Evolutionary conservation across 2,797 vertebrate species (phyloP).

Genomic region (Notolabrus celidotus): DNA sequence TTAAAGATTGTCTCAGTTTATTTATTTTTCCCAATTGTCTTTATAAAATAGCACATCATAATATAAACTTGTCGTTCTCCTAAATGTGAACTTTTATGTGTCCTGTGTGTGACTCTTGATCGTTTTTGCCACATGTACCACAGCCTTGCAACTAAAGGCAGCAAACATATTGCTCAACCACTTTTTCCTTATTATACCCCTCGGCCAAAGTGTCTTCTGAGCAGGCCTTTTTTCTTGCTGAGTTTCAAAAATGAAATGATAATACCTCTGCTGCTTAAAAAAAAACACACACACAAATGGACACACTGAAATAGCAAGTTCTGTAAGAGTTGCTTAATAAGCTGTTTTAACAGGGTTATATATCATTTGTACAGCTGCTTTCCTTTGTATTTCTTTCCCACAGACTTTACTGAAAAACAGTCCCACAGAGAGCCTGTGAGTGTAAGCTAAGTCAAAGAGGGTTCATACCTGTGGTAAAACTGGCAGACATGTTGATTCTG

Average conservation of each 20-base stretch:
- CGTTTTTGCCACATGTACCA: no score
- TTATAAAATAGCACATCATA: no score
- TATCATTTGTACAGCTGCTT: no score
- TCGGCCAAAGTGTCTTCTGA: background rate
- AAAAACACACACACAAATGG: background rate
- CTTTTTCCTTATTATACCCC: no score
- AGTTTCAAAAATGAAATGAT: background rate
- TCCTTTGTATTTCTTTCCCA: background rate
- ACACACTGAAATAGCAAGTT: background rate
- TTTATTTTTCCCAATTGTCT: no score
- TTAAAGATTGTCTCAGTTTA: no score
- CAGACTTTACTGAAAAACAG: background rate
- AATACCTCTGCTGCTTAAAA: background rate
- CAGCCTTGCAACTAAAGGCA: no score
- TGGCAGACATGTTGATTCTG: conserved; percentile 43
- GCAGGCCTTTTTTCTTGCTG: background rate
- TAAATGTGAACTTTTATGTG: background rate
- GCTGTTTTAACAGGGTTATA: background rate
- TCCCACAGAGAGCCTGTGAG: background rate
- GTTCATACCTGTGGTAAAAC: conserved; percentile 54
- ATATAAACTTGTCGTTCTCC: no score
- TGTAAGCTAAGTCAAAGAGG: background rate
- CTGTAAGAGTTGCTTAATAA: background rate
- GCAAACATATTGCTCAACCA: no score
- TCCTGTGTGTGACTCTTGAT: background rate